Base-by-base conservation (phyloP, 1,140 invertebrate genomes). In the Ceratina australensis region DNA sequence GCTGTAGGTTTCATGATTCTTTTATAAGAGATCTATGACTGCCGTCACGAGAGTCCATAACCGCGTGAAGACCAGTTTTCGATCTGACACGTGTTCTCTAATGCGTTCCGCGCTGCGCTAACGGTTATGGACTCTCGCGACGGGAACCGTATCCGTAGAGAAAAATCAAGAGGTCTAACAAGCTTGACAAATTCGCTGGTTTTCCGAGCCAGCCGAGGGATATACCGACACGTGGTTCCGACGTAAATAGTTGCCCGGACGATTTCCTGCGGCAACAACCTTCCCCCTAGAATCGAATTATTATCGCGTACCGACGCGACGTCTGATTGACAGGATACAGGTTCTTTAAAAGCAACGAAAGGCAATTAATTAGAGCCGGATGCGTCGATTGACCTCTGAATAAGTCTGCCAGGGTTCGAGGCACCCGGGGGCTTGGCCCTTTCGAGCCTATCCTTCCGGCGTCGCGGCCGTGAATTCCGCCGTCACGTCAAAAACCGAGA, bases 281-380 rank as follows among this genome's bases (percentile, higher is more conserved):
- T 64, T 69, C 50, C 67, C 63, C 57, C 61, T 60, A n/a, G 47
- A 59, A 69, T 78, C 66, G 74, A 75, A 54, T 81, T 81, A 84
- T 84, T 65, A 69, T 65, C 42, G 65, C 56, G 57, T 15, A 67
- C 78, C 56, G 61, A 16, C 56, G 71, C 26, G 26, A 33, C 54
- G 74, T 50, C 63, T 54, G 63, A 22, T 57, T 26, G 78, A 68
- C 87, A 86, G 86, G 88, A 89, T 88, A 87, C 86, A 81, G 77
- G 84, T 88, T 89, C 86, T 88, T 87, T 82, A 89, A 89, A 86
- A 86, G 85, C 68, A 57, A 66, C 86, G 82, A 85, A 88, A 86
- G 82, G 84, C 79, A 81, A 87, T 90, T 88, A 90, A 90, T 91
- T 88, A 89, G 81, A 82, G 81, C 89, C 90, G 90, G 90, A 91